Evolutionary conservation across 2,113 vertebrate genomes (phyloP), one percentile per base, ranked within the genome.

Genomic region (Corynorhinus townsendii): DNA sequence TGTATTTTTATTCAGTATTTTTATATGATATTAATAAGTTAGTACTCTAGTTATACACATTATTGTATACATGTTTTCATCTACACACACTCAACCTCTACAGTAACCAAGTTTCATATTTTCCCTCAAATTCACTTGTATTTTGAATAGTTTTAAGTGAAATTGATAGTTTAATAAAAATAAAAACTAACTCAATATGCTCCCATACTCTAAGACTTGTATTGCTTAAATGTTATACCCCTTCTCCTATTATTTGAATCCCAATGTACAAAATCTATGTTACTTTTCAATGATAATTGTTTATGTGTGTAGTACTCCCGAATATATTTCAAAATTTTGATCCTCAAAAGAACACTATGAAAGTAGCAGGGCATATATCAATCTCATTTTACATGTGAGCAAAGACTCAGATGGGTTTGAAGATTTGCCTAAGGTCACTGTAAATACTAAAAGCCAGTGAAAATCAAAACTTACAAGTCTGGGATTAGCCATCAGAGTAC

Each of bases 111-210:
- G 5, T 62, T 79, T 79, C 11, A 69, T 2, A 72, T 76, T 72
- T 71, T 3, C 14, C 16, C 20, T 88, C 64, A 79, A 79, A 73
- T 94, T 71, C 14, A 76, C n/a, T 30, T 83, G 16, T 47, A 72
- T 84, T 79, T 87, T 43, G 7, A 89, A 40, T 22, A 79, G 5
- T 85, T 91, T 89, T 47, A 82, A 73, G 28, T 59, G 0, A 95
- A 79, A 49, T 56, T 68, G 93, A 47, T 47, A 68, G n/a, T 93
- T 54, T 24, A 95, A 24, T 95, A 79, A 68, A 72, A n/a, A 52
- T 30, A 4, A 89, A 95, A 49, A 22, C 40, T 38, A 43, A 73
- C 92, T 47, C 2, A 35, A 62, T 45, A 69, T 56, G 20, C 26
- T 66, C 84, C 79, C 22, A 80, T 77, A 49, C 0, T 62, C 22